Evolutionary conservation across 2,113 vertebrate genomes (phyloP).

Genomic region (Felis catus): DNA sequence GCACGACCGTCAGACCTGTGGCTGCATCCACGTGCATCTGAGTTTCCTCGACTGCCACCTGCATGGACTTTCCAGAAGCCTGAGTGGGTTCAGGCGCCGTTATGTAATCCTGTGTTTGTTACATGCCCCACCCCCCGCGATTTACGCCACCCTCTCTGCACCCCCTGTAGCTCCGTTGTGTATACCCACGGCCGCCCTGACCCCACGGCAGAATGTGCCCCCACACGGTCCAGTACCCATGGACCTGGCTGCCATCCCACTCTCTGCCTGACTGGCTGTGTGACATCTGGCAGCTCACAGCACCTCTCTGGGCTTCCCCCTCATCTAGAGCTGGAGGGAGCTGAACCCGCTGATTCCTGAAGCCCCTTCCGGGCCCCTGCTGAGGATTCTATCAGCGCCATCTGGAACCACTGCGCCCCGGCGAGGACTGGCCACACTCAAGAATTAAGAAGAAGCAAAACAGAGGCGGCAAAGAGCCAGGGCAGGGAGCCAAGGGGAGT

Average conservation of each 20-base stretch:
- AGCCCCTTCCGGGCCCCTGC: background rate
- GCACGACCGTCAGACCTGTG: background rate
- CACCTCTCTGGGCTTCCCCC: background rate
- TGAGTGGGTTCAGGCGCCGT: background rate
- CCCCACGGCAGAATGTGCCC: background rate
- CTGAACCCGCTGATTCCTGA: background rate
- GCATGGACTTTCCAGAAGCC: background rate
- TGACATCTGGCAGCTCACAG: background rate
- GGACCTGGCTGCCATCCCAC: fast-evolving
- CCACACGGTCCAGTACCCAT: fast-evolving
- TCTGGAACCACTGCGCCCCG: background rate
- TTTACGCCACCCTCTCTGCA: fast-evolving
- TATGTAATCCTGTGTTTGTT: background rate
- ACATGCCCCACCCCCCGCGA: background rate
- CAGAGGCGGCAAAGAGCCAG: background rate
- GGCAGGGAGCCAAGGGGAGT: background rate
- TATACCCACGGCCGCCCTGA: background rate
- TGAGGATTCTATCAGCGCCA: background rate
- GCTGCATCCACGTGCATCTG: background rate
- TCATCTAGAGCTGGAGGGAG: background rate
- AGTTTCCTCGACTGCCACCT: background rate
- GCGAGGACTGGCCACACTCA: background rate
- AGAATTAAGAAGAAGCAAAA: background rate
- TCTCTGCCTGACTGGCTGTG: background rate
- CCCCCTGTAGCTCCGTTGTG: no score